Base-by-base conservation (phyloP, 1,140 invertebrate species). In the Chlorops oryzae region DNA sequence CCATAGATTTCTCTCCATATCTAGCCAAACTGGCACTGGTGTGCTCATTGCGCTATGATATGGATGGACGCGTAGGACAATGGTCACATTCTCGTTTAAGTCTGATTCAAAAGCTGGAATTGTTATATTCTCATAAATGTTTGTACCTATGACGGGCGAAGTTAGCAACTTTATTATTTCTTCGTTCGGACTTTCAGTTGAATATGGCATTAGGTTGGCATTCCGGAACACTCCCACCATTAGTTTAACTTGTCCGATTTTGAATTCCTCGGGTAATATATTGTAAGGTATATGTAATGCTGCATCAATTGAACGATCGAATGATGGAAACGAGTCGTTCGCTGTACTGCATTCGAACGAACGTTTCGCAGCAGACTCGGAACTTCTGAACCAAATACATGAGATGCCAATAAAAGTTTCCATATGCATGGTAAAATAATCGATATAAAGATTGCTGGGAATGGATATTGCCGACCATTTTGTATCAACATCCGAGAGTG, bases 351-450 rank as follows among this genome's bases (percentile, higher is more conserved):
- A 86, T 56, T 83, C 79, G 45, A 86, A 74, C 1, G 74, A 59
- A 28, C 73, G 73, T 13, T 62, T 62, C 12, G 50, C 38, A 34
- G 70, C 61, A 3, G 61, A 56, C 18, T 56, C 47, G 12, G 62
- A 55, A 3, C 52, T 32, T 15, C 47, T 43, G 5, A 67, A 43
- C 84, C 87, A 88, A 15, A 83, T 82, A 63, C 88, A 90, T 13
- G 81, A 85, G 22, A 88, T 75, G 18, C 88, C 87, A 18, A 74
- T 73, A 65, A 89, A 90, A 23, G 75, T 81, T 5, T 83, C 82
- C 44, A 80, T 65, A 32, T 78, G 80, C 3, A 88, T 76, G 12
- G 77, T 73, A 63, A 88, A 87, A 37, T 83, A 77, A 63, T 90
- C 85, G 5, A 88, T 72, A 0, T 84, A 87, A 37, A 90, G 72